These are phyloP conservation scores for Hartigia nigra DNA, from an alignment of 2,888 invertebrate species.

Conservation along the genomic window DNA sequence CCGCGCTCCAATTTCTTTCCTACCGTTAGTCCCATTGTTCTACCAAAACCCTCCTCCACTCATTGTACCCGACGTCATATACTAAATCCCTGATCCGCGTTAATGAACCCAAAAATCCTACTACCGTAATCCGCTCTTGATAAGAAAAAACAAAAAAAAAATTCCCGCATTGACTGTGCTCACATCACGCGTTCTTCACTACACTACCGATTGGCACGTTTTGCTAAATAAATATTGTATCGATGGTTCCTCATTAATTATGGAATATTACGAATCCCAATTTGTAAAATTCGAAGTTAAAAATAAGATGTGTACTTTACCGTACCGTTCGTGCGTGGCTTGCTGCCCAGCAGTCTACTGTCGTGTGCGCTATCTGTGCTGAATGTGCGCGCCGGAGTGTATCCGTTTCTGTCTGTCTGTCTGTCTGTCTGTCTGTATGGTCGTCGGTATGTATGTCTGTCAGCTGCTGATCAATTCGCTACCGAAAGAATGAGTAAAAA, in stretches of 20 bases:
- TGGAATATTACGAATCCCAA: slow-evolving; percentile 53
- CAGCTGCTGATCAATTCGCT: background rate
- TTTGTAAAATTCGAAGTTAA: slow-evolving; percentile 56
- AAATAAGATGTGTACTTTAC: slow-evolving; percentile 51
- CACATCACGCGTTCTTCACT: slow-evolving; percentile 50
- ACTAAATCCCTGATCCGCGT: background rate
- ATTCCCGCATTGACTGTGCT: slow-evolving; percentile 46
- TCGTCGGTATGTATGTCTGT: background rate
- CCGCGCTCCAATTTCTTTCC: slow-evolving; percentile 29
- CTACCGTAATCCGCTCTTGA: background rate
- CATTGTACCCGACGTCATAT: background rate
- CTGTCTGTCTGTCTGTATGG: slow-evolving; percentile 14
- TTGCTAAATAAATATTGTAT: slow-evolving; percentile 60
- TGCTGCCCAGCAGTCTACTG: slow-evolving; percentile 55
- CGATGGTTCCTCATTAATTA: slow-evolving; percentile 62
- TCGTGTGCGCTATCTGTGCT: slow-evolving; percentile 36
- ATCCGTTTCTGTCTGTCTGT: slow-evolving; percentile 16
- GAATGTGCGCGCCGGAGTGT: slow-evolving; percentile 24
- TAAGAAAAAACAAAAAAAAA: background rate
- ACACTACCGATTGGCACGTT: slow-evolving; percentile 55
- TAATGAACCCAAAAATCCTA: background rate
- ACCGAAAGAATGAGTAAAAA: background rate
- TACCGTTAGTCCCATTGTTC: slow-evolving; percentile 28
- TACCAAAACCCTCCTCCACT: slow-evolving; percentile 20
- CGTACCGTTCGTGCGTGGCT: slow-evolving; percentile 52